A percentile compares a stretch with the other conserved stretches of the same genome.
Conservation (phyloP, 2,797 vertebrate species). For the Manis pentadactyla region DNA sequence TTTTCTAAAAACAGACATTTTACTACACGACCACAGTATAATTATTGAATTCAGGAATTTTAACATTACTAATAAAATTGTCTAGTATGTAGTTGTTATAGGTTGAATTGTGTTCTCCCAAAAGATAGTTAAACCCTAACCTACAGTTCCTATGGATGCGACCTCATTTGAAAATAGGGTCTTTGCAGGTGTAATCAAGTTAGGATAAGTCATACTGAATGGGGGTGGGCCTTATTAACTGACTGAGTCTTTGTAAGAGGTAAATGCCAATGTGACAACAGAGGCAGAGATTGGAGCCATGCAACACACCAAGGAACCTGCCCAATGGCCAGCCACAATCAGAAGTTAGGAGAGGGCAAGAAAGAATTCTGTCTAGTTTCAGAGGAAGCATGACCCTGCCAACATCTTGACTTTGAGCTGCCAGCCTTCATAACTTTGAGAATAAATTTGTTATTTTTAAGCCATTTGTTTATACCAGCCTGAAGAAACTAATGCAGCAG, state of each 20-base stretch:
- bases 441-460: background rate
- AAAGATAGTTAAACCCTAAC: background rate
- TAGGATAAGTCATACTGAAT: background rate
- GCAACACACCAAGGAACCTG: background rate
- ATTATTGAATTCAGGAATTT: background rate
- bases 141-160: background rate
- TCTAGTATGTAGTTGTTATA: background rate
- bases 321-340: background rate
- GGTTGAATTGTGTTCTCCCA: background rate
- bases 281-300: background rate
- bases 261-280: background rate
- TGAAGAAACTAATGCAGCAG: background rate
- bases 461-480: background rate
- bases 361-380: background rate
- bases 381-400: background rate
- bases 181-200: background rate
- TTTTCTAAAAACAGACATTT: background rate
- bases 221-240: background rate
- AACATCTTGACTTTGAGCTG: background rate
- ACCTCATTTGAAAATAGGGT: background rate
- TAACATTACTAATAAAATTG: background rate
- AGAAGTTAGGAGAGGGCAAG: background rate
- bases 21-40: background rate
- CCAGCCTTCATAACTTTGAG: background rate
- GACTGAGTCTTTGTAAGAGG: background rate